Evolutionary conservation across 2,113 vertebrate genomes (phyloP).

Genomic region (Erythrocercus mccallii): DNA sequence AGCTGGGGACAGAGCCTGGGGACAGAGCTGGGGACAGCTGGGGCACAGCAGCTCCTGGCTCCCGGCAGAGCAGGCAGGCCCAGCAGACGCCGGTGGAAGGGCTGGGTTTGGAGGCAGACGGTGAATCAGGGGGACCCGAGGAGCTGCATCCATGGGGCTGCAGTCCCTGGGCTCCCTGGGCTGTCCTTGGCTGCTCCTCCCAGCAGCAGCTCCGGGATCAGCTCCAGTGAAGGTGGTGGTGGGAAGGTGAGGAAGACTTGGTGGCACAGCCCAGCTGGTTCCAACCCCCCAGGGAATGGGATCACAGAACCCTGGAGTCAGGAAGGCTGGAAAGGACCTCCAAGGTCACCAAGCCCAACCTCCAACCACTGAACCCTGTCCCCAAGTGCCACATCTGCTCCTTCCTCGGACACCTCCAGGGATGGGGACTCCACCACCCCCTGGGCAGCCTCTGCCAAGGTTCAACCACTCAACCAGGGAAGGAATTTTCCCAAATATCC

Average conservation of each 20-base stretch:
- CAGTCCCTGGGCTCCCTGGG: rapidly evolving
- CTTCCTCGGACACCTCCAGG: background rate
- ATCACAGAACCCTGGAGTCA: too few relatives aligned
- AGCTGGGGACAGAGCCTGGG: background rate
- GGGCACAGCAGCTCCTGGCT: background rate
- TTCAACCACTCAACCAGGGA: background rate
- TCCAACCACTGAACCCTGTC: background rate
- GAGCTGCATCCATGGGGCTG: rapidly evolving
- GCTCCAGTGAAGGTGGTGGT: rapidly evolving
- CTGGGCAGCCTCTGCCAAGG: background rate
- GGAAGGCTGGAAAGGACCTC: background rate
- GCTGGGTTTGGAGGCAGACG: background rate
- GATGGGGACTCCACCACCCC: background rate
- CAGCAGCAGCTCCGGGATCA: background rate
- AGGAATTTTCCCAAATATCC: background rate
- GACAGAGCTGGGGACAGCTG: background rate
- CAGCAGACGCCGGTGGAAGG: background rate
- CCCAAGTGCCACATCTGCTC: background rate
- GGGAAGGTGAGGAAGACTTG: background rate
- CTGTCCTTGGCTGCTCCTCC: rapidly evolving
- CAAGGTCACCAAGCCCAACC: background rate
- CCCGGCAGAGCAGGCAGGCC: too few relatives aligned
- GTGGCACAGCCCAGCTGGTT: background rate
- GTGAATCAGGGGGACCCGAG: background rate
- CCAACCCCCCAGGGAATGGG: rapidly evolving